A percentile compares a stretch with the other conserved stretches of the same genome.
These are phyloP conservation scores for Cydia pomonella DNA, from an alignment of 1,140 invertebrate genomes.

Conservation along the genomic window DNA sequence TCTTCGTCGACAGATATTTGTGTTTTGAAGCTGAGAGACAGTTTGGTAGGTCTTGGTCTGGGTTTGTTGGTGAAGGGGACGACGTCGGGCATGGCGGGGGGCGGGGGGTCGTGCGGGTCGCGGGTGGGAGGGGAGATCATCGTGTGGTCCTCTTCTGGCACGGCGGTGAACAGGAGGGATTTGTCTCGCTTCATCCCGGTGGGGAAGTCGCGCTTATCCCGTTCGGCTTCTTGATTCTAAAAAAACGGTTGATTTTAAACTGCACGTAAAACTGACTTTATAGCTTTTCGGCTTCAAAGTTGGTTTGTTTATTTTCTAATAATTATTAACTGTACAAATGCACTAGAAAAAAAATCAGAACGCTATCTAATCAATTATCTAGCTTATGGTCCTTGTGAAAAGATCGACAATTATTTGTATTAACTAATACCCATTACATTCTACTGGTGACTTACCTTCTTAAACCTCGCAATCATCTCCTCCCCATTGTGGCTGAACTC, in stretches of 20 bases:
- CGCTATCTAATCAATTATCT: too few species aligned
- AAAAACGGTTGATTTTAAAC: conserved; percentile 21
- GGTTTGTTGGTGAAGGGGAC: conserved; percentile 78
- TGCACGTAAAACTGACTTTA: too few species aligned
- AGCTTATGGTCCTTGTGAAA: too few species aligned
- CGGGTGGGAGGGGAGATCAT: conserved; percentile 67
- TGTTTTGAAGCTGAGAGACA: conserved; percentile 81
- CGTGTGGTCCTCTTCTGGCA: conserved; percentile 86
- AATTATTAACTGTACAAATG: too few species aligned
- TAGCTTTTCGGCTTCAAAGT: too few species aligned
- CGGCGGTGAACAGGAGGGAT: conserved; percentile 88
- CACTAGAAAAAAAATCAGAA: too few species aligned
- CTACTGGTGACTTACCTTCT: conserved; percentile 61
- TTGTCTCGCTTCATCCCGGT: conserved; percentile 86
- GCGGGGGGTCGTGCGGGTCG: conserved; percentile 50
- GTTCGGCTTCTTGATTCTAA: conserved; percentile 71
- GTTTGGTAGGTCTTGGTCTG: conserved; percentile 79
- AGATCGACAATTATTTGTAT: too few species aligned
- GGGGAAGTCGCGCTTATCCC: conserved; percentile 66
- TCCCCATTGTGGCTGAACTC: conserved; percentile 64
- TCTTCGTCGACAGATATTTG: conserved; percentile 81
- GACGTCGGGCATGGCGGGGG: conserved; percentile 74
- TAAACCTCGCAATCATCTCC: conserved; percentile 65
- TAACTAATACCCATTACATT: too few species aligned
- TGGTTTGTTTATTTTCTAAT: too few species aligned